Percentiles rank a stretch among this genome's conserved stretches.
Conservation (phyloP, 2,797 vertebrate genomes). For the Thamnophis elegans region DNA sequence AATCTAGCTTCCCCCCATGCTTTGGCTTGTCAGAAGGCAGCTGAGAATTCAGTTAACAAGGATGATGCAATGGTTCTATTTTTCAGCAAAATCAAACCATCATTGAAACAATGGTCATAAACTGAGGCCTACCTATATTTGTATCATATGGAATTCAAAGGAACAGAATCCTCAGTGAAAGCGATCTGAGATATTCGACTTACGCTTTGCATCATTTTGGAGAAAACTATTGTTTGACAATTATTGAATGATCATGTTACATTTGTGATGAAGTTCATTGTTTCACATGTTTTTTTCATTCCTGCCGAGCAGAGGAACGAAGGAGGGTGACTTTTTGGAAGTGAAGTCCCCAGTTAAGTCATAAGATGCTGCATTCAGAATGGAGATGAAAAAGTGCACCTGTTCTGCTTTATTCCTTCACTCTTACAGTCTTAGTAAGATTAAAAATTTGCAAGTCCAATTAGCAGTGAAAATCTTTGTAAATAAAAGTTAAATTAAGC, state of each 20-base stretch:
- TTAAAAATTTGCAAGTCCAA: not conserved
- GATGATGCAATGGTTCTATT: not conserved
- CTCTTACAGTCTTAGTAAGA: not conserved
- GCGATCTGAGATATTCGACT: not conserved
- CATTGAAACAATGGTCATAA: not conserved
- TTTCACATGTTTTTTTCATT: not conserved
- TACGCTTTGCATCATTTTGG: not conserved
- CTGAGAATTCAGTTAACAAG: not conserved
- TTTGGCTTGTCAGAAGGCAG: not conserved
- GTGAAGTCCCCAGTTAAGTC: not conserved
- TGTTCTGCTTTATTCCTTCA: not conserved
- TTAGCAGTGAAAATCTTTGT: not conserved
- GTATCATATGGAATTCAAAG: not conserved
- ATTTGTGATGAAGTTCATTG: not conserved
- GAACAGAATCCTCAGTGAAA: not conserved
- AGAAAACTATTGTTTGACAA: not conserved
- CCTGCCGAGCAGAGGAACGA: not conserved
- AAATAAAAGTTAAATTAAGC: not conserved
- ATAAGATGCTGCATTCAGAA: not conserved
- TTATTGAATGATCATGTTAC: not conserved
- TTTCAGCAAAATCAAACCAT: not conserved
- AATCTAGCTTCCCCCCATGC: not conserved
- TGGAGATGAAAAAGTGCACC: not conserved
- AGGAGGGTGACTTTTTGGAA: not conserved
- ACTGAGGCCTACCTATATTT: not conserved